A percentile compares a stretch with the other conserved stretches of the same genome.
These are phyloP conservation scores for Platalea minor DNA, from an alignment of 2,797 vertebrate species.

Conservation along the genomic window DNA sequence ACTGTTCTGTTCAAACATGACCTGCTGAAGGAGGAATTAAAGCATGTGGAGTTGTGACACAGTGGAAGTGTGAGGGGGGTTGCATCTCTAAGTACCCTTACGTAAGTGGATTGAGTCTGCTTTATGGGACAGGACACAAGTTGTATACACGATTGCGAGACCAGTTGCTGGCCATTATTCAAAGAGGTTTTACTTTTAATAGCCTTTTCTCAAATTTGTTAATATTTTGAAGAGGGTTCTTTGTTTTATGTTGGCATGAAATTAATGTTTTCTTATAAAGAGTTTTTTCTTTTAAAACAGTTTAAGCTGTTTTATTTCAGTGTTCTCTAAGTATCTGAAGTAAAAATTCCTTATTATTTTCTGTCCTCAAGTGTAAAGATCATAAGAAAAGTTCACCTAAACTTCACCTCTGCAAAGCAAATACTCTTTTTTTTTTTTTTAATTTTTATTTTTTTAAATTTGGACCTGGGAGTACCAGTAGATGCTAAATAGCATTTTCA, in stretches of 20 bases:
- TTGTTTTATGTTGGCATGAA: conserved; percentile 48
- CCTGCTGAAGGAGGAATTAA: background rate
- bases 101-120: conserved; percentile 45
- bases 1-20: background rate
- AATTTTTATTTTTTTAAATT: background rate
- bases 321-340: background rate
- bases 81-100: conserved; percentile 31
- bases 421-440: accelerated
- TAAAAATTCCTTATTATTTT: background rate
- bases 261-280: background rate
- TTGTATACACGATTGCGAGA: background rate
- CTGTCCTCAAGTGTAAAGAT: background rate
- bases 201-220: conserved; percentile 52
- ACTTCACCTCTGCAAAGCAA: background rate
- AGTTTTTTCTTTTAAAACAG: background rate
- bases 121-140: background rate
- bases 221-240: conserved; percentile 43
- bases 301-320: background rate
- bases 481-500: background rate
- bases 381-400: background rate
- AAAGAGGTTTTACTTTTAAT: conserved; percentile 57
- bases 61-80: background rate
- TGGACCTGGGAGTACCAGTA: background rate
- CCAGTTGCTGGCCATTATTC: conserved; percentile 10
- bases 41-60: background rate